These are phyloP conservation scores for Bimastos eiseni DNA, from an alignment of 2,888 invertebrate genomes.

Conservation along the genomic window DNA sequence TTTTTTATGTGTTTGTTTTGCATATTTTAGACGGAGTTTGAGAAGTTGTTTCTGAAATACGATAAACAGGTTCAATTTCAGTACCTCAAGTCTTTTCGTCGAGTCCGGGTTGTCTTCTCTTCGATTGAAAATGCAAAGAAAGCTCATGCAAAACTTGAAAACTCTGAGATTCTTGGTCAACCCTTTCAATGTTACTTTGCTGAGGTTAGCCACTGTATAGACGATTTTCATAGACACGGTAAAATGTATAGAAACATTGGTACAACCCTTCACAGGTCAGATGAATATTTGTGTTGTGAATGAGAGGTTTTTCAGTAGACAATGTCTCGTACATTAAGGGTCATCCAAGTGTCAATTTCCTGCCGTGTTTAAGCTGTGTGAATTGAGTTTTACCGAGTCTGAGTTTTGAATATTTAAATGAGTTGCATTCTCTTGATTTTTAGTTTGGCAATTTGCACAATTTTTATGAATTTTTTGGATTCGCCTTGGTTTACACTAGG, in stretches of 20 bases:
- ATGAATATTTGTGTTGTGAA: too few relatives aligned
- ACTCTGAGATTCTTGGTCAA: conserved; percentile 71
- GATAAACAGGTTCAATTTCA: conserved; percentile 84
- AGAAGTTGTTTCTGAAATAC: conserved; percentile 80
- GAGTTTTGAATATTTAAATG: too few relatives aligned
- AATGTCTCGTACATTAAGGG: too few relatives aligned
- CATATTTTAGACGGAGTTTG: conserved; percentile 69
- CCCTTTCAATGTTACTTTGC: conserved; percentile 92
- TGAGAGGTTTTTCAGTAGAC: too few relatives aligned
- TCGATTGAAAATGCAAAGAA: conserved; percentile 82
- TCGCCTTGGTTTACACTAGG: too few relatives aligned
- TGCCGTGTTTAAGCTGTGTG: too few relatives aligned
- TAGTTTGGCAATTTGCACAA: too few relatives aligned
- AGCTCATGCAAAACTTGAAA: conserved; percentile 85
- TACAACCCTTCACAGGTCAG: not conserved
- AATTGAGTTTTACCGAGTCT: too few relatives aligned
- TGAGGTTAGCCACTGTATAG: conserved; percentile 62
- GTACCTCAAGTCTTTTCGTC: conserved; percentile 90
- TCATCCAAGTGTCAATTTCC: too few relatives aligned
- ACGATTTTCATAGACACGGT: not conserved
- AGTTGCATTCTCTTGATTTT: too few relatives aligned
- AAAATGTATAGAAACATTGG: not conserved
- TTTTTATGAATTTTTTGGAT: too few relatives aligned
- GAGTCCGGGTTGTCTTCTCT: conserved; percentile 86
- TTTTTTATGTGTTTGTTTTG: not conserved